These are phyloP conservation scores for Brachionus paranguensis DNA, from an alignment of 1,140 invertebrate genomes.

Conservation along the genomic window DNA sequence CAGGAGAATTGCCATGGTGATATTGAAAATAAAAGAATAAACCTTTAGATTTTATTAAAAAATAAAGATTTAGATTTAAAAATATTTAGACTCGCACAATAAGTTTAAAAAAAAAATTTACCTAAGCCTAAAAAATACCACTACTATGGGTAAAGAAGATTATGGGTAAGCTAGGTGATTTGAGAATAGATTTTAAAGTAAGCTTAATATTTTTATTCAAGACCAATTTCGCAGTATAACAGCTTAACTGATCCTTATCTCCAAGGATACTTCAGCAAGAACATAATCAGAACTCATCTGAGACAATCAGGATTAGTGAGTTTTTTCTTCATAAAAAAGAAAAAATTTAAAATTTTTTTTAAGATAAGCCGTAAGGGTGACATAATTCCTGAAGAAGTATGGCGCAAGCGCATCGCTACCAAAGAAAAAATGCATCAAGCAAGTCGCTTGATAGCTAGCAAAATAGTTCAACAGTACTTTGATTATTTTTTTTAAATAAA, in stretches of 20 bases:
- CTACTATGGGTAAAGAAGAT: conserved; percentile 32
- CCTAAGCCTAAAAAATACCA: not conserved
- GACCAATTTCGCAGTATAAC: conserved; percentile 47
- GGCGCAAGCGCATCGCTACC: not conserved
- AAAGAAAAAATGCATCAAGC: conserved; percentile 23
- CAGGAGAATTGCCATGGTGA: not conserved
- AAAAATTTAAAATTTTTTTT: not conserved
- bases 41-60: conserved; percentile 2
- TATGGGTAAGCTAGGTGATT: not conserved
- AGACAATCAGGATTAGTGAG: conserved; percentile 51
- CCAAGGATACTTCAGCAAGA: conserved; percentile 50
- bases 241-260: conserved; percentile 53
- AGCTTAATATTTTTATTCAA: not conserved
- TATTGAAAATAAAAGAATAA: conserved; percentile 16
- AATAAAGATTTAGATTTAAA: not conserved
- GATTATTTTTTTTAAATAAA: not conserved
- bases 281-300: conserved; percentile 49
- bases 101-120: not conserved
- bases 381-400: conserved; percentile 21
- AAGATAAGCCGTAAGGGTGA: conserved; percentile 19
- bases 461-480: conserved; percentile 30
- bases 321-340: not conserved
- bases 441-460: conserved; percentile 10
- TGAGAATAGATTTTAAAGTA: not conserved
- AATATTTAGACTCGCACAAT: conserved; percentile 25